Percentiles rank a stretch among this genome's conserved stretches.
Evolutionary conservation across 2,888 invertebrate genomes (phyloP).

Genomic region (Seira ritae): DNA sequence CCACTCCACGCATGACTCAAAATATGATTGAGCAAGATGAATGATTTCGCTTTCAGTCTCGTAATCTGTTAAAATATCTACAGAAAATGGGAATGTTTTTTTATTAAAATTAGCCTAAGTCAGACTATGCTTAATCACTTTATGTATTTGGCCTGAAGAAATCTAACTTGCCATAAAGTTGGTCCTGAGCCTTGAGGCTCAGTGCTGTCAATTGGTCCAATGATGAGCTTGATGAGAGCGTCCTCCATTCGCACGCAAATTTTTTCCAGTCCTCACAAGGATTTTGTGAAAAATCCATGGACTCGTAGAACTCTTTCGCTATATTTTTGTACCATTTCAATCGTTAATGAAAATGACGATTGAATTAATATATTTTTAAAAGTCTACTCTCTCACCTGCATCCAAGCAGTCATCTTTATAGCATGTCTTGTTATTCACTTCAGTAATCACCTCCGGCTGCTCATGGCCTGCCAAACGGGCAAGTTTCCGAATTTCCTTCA

Average conservation of each 20-base stretch:
- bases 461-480: conserved; percentile 44
- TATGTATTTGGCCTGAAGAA: background rate
- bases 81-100: background rate
- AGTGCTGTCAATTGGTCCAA: conserved; percentile 32
- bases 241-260: conserved; percentile 58
- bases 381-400: conserved; percentile 28
- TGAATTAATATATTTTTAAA: background rate
- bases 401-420: conserved; percentile 46
- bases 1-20: conserved; percentile 31
- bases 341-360: background rate
- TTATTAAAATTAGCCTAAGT: too few relatives aligned
- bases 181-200: conserved; percentile 20
- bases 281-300: conserved; percentile 48
- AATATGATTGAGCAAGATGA: conserved; percentile 30
- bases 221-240: conserved; percentile 31
- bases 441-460: conserved; percentile 41
- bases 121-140: too few relatives aligned
- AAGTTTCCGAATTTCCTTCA: conserved; percentile 55
- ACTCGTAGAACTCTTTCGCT: conserved; percentile 44
- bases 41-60: conserved; percentile 11
- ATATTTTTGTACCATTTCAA: background rate
- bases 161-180: conserved; percentile 29
- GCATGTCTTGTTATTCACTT: conserved; percentile 25
- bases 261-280: conserved; percentile 50
- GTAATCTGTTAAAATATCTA: conserved; percentile 36